Evolutionary conservation across 2,797 vertebrate genomes (phyloP).

Genomic region (Mionectes olivaceus): DNA sequence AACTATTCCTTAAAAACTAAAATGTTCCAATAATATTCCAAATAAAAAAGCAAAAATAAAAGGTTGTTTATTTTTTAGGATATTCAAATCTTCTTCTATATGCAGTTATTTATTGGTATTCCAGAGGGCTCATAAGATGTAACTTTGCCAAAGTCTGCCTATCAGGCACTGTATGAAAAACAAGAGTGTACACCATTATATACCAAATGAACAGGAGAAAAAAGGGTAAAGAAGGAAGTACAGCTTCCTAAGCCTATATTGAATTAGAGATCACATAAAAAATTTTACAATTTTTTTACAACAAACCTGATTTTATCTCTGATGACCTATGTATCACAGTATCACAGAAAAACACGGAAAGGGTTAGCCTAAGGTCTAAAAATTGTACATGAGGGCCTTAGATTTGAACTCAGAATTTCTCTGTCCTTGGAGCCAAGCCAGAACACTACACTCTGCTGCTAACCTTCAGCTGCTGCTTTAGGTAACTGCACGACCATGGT

Average conservation of each 20-base stretch:
- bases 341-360: neutral
- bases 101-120: neutral
- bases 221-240: neutral
- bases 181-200: neutral
- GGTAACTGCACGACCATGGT: neutral
- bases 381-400: neutral
- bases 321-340: neutral
- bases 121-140: neutral
- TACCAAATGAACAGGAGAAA: neutral
- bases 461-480: neutral
- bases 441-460: neutral
- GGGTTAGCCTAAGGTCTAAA: neutral
- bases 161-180: neutral
- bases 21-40: neutral
- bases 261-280: neutral
- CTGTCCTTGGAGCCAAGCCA: neutral
- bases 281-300: neutral
- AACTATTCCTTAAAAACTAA: neutral
- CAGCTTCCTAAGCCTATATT: neutral
- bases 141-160: neutral
- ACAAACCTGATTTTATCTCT: neutral
- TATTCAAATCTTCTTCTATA: neutral
- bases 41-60: neutral
- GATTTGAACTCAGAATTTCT: neutral
- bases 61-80: neutral